Percentiles rank a stretch among this genome's conserved stretches.
phyloP scores from a whole-genome alignment of 2,888 invertebrate genomes.

The Drosophila colorata region DNA sequence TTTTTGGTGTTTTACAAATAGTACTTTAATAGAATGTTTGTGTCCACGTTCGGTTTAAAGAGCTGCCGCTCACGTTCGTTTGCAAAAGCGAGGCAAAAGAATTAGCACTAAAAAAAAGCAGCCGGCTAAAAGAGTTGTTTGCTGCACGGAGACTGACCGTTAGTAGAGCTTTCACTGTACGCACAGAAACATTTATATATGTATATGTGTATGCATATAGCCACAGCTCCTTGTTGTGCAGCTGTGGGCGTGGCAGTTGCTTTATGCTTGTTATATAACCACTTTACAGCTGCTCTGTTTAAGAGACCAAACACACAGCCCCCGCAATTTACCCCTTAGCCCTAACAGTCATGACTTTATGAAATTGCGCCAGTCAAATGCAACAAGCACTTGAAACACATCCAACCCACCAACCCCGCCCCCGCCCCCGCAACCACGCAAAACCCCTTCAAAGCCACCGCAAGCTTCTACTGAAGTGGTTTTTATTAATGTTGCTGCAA shows the following conservation, averaged over 20 bases:
- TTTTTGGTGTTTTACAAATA: too few relatives aligned
- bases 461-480: conserved; percentile 16
- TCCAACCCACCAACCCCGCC: background rate
- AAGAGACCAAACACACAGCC: conserved; percentile 5
- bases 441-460: background rate
- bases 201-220: conserved; percentile 1
- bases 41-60: too few relatives aligned
- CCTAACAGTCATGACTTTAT: conserved; percentile 9
- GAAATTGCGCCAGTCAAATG: conserved; percentile 48
- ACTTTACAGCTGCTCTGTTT: conserved; percentile 16
- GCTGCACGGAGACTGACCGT: too few relatives aligned
- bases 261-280: conserved; percentile 44
- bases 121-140: too few relatives aligned
- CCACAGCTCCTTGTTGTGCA: background rate
- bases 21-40: too few relatives aligned
- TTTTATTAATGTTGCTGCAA: conserved; percentile 35
- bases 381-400: conserved; percentile 53
- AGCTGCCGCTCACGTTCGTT: too few relatives aligned
- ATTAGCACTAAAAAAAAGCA: too few relatives aligned
- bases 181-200: background rate
- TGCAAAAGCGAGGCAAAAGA: background rate
- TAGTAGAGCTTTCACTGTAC: too few relatives aligned
- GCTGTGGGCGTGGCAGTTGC: conserved; percentile 23
- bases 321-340: background rate
- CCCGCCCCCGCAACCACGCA: background rate